Percentiles rank a stretch among this genome's conserved stretches.
phyloP scores from a whole-genome alignment of 2,113 vertebrate species.

The Dermatemys mawii region DNA sequence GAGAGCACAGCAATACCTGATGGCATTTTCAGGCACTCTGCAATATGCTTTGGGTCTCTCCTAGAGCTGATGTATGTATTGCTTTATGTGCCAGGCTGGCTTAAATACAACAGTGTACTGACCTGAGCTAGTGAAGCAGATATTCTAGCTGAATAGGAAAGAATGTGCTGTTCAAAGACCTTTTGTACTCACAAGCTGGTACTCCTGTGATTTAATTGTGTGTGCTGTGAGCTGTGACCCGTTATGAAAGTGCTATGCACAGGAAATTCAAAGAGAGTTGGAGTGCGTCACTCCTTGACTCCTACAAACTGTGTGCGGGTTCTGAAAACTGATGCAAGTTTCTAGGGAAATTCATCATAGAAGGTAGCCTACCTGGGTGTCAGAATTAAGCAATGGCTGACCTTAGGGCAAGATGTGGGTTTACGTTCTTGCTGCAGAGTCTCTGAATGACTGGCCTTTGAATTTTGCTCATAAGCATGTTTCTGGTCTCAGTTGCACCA shows the following conservation, averaged over 20 bases:
- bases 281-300: background rate
- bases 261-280: background rate
- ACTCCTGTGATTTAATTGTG: background rate
- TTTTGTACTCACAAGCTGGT: background rate
- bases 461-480: background rate
- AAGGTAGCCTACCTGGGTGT: fast-evolving
- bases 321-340: background rate
- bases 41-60: background rate
- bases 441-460: background rate
- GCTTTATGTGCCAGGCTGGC: background rate
- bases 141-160: background rate
- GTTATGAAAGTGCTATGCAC: background rate
- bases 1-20: background rate
- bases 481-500: too few relatives aligned
- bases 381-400: background rate
- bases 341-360: fast-evolving
- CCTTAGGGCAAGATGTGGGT: background rate
- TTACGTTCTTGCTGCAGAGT: background rate
- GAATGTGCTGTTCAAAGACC: constrained; percentile 24
- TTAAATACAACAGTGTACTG: background rate
- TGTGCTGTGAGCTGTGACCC: background rate
- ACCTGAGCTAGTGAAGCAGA: background rate
- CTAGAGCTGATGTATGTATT: fast-evolving
- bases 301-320: fast-evolving
- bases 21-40: background rate